phyloP scores from a whole-genome alignment of 2,888 invertebrate genomes.

The Drosophila pullipes region DNA sequence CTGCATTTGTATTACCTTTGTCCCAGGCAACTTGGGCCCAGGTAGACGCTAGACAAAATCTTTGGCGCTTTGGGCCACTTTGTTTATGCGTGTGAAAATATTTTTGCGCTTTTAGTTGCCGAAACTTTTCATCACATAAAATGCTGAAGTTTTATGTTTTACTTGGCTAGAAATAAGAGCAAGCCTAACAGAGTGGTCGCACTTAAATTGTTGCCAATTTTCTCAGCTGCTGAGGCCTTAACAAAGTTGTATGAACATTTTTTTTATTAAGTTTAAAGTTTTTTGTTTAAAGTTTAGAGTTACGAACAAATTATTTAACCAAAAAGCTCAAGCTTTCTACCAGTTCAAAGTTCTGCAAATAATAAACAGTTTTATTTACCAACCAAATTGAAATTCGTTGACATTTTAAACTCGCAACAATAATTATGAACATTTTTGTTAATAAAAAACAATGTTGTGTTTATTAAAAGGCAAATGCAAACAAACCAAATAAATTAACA shows the following conservation, averaged over 20 bases:
- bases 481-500: conserved; percentile 36
- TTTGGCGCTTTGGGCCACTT: conserved; percentile 50
- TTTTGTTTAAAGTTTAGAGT: neutral
- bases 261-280: too few species aligned
- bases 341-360: neutral
- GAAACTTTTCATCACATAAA: conserved; percentile 61
- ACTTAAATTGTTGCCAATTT: conserved; percentile 26
- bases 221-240: neutral
- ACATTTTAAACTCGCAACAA: conserved; percentile 6
- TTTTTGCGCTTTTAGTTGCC: conserved; percentile 59
- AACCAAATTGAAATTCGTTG: conserved; percentile 12
- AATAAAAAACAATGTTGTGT: conserved; percentile 43
- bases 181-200: neutral
- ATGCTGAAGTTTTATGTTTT: conserved; percentile 44
- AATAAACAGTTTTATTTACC: conserved; percentile 12
- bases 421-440: conserved; percentile 35
- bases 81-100: conserved; percentile 75
- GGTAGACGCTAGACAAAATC: conserved; percentile 46
- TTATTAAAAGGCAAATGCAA: conserved; percentile 47
- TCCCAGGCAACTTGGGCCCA: conserved; percentile 29
- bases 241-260: neutral
- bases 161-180: conserved; percentile 19
- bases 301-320: neutral
- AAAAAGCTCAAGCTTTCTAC: neutral
- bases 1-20: conserved; percentile 22